A percentile compares a stretch with the other conserved stretches of the same genome.
Evolutionary conservation across 2,888 invertebrate species (phyloP).

Genomic region (Athalia cordata): DNA sequence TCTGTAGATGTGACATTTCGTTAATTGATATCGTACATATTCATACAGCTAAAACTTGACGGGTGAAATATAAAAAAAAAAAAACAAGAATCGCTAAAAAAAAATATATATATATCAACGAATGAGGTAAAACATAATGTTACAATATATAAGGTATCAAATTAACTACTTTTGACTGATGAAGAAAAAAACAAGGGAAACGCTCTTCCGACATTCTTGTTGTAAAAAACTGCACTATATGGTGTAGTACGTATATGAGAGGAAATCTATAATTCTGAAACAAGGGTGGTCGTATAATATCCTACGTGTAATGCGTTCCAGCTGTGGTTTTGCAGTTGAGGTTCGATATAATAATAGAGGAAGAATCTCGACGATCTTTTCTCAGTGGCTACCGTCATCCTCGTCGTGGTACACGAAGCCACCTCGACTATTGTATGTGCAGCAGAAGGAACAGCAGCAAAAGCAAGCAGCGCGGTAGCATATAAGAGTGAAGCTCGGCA

Average conservation of each 20-base stretch:
- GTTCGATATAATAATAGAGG: constrained; percentile 33
- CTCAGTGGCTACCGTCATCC: constrained; percentile 36
- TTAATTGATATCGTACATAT: constrained; percentile 20
- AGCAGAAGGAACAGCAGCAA: neutral
- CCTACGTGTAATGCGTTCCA: neutral
- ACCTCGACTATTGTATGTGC: constrained; percentile 11
- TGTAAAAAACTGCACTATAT: too few species aligned
- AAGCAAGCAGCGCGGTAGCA: neutral
- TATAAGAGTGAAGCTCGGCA: constrained; percentile 4
- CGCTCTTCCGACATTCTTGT: too few species aligned
- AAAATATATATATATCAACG: too few species aligned
- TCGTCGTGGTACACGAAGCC: constrained; percentile 2
- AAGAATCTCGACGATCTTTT: constrained; percentile 25
- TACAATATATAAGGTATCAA: too few species aligned
- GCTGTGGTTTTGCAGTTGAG: neutral
- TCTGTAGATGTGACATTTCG: neutral
- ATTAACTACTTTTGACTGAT: too few species aligned
- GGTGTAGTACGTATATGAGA: too few species aligned
- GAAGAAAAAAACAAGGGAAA: too few species aligned
- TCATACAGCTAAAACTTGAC: neutral
- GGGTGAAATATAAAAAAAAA: neutral
- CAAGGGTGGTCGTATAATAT: neutral
- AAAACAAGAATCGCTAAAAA: neutral
- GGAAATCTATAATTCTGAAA: too few species aligned
- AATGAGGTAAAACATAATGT: neutral